Base-by-base conservation (phyloP, 2,113 vertebrate species). In the Vimba vimba region DNA sequence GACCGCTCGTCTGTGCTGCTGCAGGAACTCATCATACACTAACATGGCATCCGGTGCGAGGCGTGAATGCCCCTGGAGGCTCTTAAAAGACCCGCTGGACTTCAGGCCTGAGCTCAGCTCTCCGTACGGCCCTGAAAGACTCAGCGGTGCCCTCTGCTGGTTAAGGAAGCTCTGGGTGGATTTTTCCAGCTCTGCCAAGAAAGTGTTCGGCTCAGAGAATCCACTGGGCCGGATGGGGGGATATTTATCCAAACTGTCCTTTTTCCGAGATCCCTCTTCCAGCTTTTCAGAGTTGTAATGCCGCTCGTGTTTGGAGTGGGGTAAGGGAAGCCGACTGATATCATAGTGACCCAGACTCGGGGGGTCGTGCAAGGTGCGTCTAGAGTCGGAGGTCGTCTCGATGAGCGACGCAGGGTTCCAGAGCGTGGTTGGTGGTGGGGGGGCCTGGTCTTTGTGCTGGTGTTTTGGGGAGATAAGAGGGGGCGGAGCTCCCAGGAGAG, bases 401-500 rank as follows among this genome's bases (percentile, higher is more conserved):
- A 99, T 97, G 79, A 99, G 93, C 4, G 97, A 95, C 30, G 96
- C 97, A 0, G 97, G 98, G 91, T 99, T 99, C 98, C 98, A 99
- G 87, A 99, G 95, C 6, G 97, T 97, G 0, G 97, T 96, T 89
- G 97, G 91, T 79, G 96, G 93, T 0, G 96, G 91, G 39, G 93
- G 94, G 87, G 91, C 90, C 27, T 95, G 94, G 75, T 96, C 94
- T 25, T 96, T 96, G 71, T 95, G 97, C 86, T 96, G 95, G 19
- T 96, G 96, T 69, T 99, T 98, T 23, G 98, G 98, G 0, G 98
- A 98, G 91, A 99, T 98, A 92, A 98, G 98, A 0, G 98, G 97
- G 0, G 97, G 98, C 4, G 98, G 98, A 8, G 96, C 97, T 0
- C 97, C 97, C 1, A 99, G 96, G 90, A 97, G 97, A 89, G 96